phyloP scores from a whole-genome alignment of 2,888 invertebrate species.

The Carcina quercana region DNA sequence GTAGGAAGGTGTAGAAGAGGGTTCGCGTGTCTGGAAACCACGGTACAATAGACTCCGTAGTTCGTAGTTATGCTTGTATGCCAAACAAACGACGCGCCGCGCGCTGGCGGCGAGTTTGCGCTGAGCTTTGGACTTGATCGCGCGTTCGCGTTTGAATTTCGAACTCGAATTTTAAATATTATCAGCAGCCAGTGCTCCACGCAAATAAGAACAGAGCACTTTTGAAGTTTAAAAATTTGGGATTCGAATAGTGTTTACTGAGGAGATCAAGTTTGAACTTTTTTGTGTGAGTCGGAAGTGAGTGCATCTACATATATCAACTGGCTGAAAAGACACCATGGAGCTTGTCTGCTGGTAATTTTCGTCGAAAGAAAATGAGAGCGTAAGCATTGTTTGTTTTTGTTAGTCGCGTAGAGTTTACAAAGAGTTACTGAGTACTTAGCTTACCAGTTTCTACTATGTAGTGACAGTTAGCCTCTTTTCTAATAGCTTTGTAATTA shows the following conservation, averaged over 20 bases:
- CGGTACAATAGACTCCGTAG: slow-evolving; percentile 56
- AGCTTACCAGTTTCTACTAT: background rate
- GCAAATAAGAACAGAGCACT: slow-evolving; percentile 3
- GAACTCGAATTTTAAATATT: slow-evolving; percentile 28
- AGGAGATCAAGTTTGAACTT: no score
- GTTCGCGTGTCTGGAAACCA: slow-evolving; percentile 58
- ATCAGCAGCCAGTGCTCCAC: slow-evolving; percentile 3
- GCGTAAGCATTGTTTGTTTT: slow-evolving; percentile 50
- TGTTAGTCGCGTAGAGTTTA: slow-evolving; percentile 23
- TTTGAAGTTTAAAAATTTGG: background rate
- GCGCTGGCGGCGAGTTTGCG: slow-evolving; percentile 57
- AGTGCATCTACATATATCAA: slow-evolving; percentile 37
- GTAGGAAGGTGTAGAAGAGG: slow-evolving; percentile 47
- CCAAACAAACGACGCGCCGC: slow-evolving; percentile 28
- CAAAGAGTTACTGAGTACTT: slow-evolving; percentile 7
- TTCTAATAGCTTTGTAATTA: background rate
- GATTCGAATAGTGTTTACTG: background rate
- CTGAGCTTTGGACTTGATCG: slow-evolving; percentile 62
- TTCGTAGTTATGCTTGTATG: slow-evolving; percentile 47
- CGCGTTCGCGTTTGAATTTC: slow-evolving; percentile 53
- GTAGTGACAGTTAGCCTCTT: background rate
- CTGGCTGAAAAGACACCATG: slow-evolving; percentile 52
- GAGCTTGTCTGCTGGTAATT: slow-evolving; percentile 51
- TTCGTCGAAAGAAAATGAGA: slow-evolving; percentile 63
- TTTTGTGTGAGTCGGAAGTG: slow-evolving; percentile 34